Percentiles rank a stretch among this genome's conserved stretches.
phyloP scores from a whole-genome alignment of 2,797 vertebrate genomes.

The Acrossocheilus fasciatus region DNA sequence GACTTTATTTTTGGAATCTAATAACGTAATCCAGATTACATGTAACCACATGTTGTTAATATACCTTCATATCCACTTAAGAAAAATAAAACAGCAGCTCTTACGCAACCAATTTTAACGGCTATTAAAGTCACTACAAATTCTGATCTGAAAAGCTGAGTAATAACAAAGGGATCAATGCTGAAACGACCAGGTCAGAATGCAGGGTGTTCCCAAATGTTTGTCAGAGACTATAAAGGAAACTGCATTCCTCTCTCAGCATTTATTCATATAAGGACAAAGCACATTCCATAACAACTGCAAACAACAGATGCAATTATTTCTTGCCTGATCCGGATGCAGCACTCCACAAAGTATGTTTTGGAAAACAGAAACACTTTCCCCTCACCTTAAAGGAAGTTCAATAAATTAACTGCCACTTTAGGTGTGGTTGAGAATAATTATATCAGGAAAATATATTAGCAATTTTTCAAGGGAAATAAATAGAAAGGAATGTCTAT shows the following conservation, averaged over 20 bases:
- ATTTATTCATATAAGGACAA: constrained; percentile 21
- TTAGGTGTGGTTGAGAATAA: constrained; percentile 20
- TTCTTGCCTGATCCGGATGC: neutral
- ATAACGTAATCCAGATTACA: too few relatives aligned
- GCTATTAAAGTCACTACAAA: neutral
- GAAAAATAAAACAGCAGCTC: neutral
- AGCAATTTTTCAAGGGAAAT: constrained; percentile 8
- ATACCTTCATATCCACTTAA: neutral
- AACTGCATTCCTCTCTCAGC: constrained; percentile 18
- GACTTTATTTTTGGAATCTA: neutral
- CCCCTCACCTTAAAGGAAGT: constrained; percentile 18
- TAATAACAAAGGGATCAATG: neutral
- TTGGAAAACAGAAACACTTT: constrained; percentile 23
- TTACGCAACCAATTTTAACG: neutral
- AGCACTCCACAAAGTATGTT: neutral
- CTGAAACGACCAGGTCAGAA: neutral
- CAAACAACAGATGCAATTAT: neutral
- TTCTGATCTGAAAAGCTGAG: neutral
- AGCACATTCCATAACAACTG: constrained; percentile 19
- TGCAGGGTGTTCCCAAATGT: constrained; percentile 1
- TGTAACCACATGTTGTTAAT: neutral
- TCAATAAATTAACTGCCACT: constrained; percentile 2
- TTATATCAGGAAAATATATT: constrained; percentile 16
- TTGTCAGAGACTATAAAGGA: constrained; percentile 23
- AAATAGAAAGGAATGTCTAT: constrained; percentile 28